Evolutionary conservation across 2,797 vertebrate species (phyloP), one percentile per base, ranked within the genome.

Genomic region (Chromis chromis): DNA sequence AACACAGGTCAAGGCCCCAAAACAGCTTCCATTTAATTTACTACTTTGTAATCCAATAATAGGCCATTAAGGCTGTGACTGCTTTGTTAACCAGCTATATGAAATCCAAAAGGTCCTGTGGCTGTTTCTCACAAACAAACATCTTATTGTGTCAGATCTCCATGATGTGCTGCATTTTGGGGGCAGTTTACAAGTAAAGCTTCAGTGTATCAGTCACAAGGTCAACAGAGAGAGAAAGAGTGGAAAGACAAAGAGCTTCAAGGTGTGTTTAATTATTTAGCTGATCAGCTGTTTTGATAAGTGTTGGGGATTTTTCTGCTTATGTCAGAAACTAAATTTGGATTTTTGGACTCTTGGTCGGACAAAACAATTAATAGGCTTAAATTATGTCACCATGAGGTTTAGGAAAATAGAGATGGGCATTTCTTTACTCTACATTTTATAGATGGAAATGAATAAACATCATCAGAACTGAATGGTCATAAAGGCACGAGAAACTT

Each of bases 61-160:
- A 33, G 21, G 46, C 46, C 46, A 21, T 22, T 22, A 36, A 50
- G 42, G 31, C 31, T 17, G 36, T 6, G 3, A 56, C 6, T 12
- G 9, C 21, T 19, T n/a, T 33, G 25, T 46, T 48, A 22, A 63
- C 11, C 42, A 70, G 42, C 22, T 28, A 12, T 31, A 25, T 60
- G 60, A 86, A 55, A 24, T 71, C 60, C 28, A 19, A 25, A 44
- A 58, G 10, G 40, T 57, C 56, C 36, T 16, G 2, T 3, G 17
- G 61, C 65, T 31, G 31, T 68, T 66, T 59, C 2, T 25, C 56
- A 55, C 31, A 67, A 76, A 55, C 31, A 67, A 76, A 67, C 49
- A 28, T 39, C 46, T 53, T 33, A 44, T 76, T 48, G 7, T 39
- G 25, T 72, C 31, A 17, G 54, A 67, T 40, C 3, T 56, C 56